Percentiles rank a stretch among this genome's conserved stretches.
Conservation (phyloP, 2,113 vertebrate genomes). For the Cochlearius cochlearius region DNA sequence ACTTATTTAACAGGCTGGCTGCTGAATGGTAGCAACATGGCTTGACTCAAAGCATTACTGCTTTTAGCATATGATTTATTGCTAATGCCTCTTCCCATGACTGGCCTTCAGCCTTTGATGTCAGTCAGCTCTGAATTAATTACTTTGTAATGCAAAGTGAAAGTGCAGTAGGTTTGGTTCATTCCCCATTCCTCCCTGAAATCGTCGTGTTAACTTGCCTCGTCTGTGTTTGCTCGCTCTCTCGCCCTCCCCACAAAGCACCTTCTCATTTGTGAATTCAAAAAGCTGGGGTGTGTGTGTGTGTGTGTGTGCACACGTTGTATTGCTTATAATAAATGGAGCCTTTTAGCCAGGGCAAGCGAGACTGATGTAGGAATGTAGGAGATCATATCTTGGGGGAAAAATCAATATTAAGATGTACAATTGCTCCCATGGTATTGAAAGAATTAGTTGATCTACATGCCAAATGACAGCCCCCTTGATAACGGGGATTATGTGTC, state of each 20-base stretch:
- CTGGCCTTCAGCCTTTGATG: conserved; percentile 52
- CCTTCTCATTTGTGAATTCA: conserved; percentile 5
- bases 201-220: background rate
- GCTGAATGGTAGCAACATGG: background rate
- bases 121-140: conserved; percentile 63
- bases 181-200: background rate
- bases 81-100: conserved; percentile 24
- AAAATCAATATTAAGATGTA: conserved; percentile 76
- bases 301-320: background rate
- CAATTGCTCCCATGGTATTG: conserved; percentile 77
- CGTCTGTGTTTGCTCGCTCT: background rate
- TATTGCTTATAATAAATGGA: conserved; percentile 51
- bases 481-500: conserved; percentile 78
- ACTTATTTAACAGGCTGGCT: conserved; percentile 38
- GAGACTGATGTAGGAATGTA: conserved; percentile 65
- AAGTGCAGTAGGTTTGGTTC: conserved; percentile 1
- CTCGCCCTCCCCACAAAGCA: background rate
- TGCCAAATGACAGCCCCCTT: conserved; percentile 78
- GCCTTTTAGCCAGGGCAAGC: conserved; percentile 64
- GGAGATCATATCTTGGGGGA: conserved; percentile 57
- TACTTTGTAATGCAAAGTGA: background rate
- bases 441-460: conserved; percentile 81
- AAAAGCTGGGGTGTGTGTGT: background rate
- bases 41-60: conserved; percentile 42
- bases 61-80: conserved; percentile 62